phyloP scores from a whole-genome alignment of 2,888 invertebrate genomes.

The Meliscaeva auricollis region DNA sequence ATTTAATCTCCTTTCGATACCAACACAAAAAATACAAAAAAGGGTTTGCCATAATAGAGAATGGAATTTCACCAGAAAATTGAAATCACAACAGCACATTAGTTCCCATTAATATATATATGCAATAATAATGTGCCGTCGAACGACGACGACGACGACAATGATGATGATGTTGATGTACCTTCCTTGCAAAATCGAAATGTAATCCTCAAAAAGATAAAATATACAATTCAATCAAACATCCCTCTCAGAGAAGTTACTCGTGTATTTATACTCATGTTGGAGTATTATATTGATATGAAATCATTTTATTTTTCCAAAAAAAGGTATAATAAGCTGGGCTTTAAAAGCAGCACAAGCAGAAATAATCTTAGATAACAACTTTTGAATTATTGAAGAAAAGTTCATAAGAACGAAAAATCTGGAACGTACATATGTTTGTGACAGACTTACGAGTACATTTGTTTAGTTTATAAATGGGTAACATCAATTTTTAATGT shows the following conservation, averaged over 20 bases:
- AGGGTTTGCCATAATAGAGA: neutral
- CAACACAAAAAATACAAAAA: neutral
- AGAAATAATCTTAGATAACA: conserved; percentile 14
- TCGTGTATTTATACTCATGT: no score
- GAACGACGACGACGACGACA: neutral
- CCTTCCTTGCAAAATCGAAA: conserved; percentile 11
- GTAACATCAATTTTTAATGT: neutral
- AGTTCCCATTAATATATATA: conserved; percentile 6
- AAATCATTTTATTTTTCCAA: conserved; percentile 9
- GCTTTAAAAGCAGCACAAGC: neutral
- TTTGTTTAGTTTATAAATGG: neutral
- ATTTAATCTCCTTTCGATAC: conserved; percentile 23
- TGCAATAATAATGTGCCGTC: conserved; percentile 7
- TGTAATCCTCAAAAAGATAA: conserved; percentile 47
- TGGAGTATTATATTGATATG: conserved; percentile 3
- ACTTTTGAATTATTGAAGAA: conserved; percentile 22
- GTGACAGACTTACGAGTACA: neutral
- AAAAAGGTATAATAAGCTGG: conserved; percentile 16
- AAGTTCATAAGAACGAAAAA: neutral
- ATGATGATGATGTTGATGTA: neutral
- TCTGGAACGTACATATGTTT: neutral
- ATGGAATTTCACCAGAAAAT: conserved; percentile 2
- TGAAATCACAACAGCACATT: conserved; percentile 38
- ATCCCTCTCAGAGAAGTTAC: neutral
- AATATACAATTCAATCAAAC: conserved; percentile 50